Evolutionary conservation across 92 coral and sea anemone species (phyloP).

Genomic region (Bergia sp.): DNA sequence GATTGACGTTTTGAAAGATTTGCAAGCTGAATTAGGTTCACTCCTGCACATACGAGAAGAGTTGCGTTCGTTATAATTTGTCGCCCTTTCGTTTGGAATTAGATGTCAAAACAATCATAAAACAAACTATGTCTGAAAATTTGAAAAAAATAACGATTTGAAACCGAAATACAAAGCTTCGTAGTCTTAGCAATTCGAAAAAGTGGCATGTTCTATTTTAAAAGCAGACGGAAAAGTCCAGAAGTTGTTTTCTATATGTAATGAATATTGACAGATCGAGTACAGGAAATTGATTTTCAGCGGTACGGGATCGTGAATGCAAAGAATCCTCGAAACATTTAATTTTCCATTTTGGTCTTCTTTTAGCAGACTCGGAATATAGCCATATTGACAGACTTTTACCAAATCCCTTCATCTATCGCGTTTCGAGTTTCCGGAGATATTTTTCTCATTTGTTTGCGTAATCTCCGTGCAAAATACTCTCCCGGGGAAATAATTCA

Average conservation of each 20-base stretch:
- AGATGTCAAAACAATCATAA: neutral
- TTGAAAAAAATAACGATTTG: neutral
- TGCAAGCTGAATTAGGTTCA: neutral
- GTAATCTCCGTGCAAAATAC: neutral
- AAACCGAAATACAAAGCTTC: neutral
- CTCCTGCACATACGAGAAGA: neutral
- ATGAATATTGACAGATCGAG: neutral
- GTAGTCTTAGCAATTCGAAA: neutral
- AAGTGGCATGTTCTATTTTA: neutral
- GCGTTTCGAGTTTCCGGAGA: slow-evolving; percentile 44
- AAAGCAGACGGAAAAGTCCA: neutral
- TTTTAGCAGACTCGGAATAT: neutral
- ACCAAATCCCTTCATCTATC: slow-evolving; percentile 26
- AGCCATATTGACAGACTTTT: slow-evolving; percentile 25
- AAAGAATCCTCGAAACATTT: slow-evolving; percentile 9
- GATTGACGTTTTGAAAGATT: neutral
- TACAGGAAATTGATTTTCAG: neutral
- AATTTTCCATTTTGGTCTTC: slow-evolving; percentile 22
- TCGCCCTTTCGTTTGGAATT: neutral
- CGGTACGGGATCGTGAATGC: slow-evolving; percentile 13
- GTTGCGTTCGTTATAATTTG: neutral
- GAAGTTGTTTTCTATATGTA: neutral
- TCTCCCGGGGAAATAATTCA: slow-evolving; percentile 1
- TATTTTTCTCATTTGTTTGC: slow-evolving; percentile 22
- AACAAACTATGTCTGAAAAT: neutral